A percentile compares a stretch with the other conserved stretches of the same genome.
phyloP scores from a whole-genome alignment of 2,113 vertebrate genomes.

The Trogon melanurus region DNA sequence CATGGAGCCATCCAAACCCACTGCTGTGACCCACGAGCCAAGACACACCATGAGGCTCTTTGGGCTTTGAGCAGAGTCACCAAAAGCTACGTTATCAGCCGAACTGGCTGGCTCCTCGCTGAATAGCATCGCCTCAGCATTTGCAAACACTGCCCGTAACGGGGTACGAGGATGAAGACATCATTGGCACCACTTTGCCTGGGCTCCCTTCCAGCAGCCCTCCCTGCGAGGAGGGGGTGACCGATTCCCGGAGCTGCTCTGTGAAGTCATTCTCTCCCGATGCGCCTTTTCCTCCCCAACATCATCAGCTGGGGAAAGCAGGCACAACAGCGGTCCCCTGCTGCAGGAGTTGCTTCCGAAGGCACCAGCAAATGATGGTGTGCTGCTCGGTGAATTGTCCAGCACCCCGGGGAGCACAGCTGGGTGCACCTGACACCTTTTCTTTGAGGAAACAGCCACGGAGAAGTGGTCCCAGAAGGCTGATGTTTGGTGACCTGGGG shows the following conservation, averaged over 20 bases:
- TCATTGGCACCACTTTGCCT: not conserved
- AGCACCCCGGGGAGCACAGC: fast-evolving
- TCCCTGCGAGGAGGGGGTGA: not conserved
- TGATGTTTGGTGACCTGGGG: not conserved
- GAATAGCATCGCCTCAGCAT: not conserved
- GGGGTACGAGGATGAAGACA: slow-evolving; percentile 46
- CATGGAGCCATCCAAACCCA: not conserved
- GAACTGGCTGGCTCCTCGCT: not conserved
- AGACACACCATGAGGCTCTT: not conserved
- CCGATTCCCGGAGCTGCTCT: not conserved
- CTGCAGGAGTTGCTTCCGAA: not conserved
- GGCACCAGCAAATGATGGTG: not conserved
- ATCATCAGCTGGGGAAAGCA: not conserved
- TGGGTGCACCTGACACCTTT: fast-evolving
- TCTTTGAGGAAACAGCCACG: fast-evolving
- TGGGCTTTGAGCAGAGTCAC: not conserved
- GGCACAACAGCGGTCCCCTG: not conserved
- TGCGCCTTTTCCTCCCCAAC: not conserved
- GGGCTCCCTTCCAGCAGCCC: slow-evolving; percentile 44
- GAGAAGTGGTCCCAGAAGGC: not conserved
- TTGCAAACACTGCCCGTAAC: slow-evolving; percentile 1
- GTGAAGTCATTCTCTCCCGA: not conserved
- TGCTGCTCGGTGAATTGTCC: not conserved
- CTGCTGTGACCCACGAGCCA: not conserved
- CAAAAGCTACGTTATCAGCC: not conserved